phyloP scores from a whole-genome alignment of 2,113 vertebrate species.

The Microtus montanus region DNA sequence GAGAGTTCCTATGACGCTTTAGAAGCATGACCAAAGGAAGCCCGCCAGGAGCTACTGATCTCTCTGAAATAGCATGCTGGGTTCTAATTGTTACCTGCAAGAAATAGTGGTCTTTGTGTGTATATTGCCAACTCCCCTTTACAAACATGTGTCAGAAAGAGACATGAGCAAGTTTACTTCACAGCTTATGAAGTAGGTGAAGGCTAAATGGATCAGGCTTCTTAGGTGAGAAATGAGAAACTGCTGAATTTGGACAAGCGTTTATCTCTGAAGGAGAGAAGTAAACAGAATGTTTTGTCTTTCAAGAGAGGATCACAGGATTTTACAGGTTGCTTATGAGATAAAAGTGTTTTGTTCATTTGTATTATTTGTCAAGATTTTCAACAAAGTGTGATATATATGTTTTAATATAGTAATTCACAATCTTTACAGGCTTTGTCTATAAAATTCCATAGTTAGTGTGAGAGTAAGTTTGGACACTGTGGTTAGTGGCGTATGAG shows the following conservation, averaged over 20 bases:
- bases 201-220: background rate
- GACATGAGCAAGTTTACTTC: background rate
- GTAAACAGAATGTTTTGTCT: background rate
- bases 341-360: background rate
- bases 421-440: background rate
- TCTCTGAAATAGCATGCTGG: background rate
- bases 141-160: background rate
- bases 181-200: background rate
- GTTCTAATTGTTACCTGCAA: background rate
- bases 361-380: background rate
- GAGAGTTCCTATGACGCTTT: background rate
- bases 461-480: background rate
- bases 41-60: background rate
- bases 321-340: background rate
- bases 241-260: background rate
- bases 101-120: background rate
- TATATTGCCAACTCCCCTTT: background rate
- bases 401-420: background rate
- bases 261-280: conserved; percentile 4
- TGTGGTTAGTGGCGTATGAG: background rate
- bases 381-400: background rate
- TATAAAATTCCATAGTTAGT: background rate
- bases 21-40: background rate
- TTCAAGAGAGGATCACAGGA: background rate
- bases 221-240: background rate